Evolutionary conservation across 1,140 invertebrate genomes (phyloP), one percentile per base, ranked within the genome.

Genomic region (Polyergus mexicanus): DNA sequence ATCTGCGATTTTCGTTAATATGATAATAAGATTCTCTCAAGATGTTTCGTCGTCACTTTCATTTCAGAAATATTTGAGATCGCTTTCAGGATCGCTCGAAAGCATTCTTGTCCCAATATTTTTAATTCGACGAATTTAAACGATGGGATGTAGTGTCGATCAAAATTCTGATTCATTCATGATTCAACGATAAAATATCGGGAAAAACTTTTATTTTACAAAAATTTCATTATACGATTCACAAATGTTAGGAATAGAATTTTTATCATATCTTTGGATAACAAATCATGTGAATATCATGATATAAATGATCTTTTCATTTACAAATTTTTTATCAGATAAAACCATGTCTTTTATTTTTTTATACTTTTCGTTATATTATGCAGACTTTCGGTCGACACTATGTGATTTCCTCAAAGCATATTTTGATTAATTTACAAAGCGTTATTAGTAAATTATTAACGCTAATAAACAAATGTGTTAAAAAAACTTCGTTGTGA

Each of bases 401-500:
- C 76, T 51, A 35, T 63, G 19, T 44, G 10, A 77, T 65, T 38
- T 25, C 38, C 38, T 76, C n/a, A n/a, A 75, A 62, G 19, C 10
- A 10, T 1, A 28, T 38, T 76, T 41, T 32, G 38, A 76, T 60
- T 38, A 58, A 75, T 60, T 60, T 60, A 76, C 16, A 8, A 25
- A 76, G 16, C 5, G 56, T 62, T 75, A 60, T 56, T 54, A 32
- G 25, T 58, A 22, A 75, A 60, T 75, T 51, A 51, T 51, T 62
- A 75, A 35, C n/a, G 22, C 16, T 60, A 54, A 0, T 74, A 22
- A n/a, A 56, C 56, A 58, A 75, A 75, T 4, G 13, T 28, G 72
- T 75, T 35, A 13, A 78, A 69, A 69, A 80, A 41, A 56, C 35
- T 69, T 80, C 47, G 65, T 80, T 80, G 63, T 66, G 13, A 77